Evolutionary conservation across 2,888 invertebrate genomes (phyloP).

Genomic region (Mesopsocus fuscifrons): DNA sequence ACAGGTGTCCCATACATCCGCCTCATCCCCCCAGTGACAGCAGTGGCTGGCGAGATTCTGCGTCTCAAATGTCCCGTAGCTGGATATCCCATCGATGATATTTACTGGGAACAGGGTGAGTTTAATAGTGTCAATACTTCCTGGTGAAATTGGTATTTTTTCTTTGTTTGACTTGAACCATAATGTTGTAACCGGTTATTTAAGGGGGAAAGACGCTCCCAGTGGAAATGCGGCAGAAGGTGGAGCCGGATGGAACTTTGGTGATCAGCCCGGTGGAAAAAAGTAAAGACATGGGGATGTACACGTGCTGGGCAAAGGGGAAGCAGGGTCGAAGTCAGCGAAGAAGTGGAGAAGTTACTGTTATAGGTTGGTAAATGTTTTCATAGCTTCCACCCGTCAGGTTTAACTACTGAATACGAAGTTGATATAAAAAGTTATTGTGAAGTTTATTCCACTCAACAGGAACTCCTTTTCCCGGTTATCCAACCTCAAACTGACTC

Average conservation of each 20-base stretch:
- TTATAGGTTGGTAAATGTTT: conserved; percentile 41
- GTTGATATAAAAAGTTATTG: no score
- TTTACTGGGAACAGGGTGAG: conserved; percentile 54
- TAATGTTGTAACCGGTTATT: not conserved
- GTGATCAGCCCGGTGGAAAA: conserved; percentile 58
- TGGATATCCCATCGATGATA: conserved; percentile 61
- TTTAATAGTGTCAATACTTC: not conserved
- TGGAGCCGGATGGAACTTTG: conserved; percentile 51
- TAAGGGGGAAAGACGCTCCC: conserved; percentile 47
- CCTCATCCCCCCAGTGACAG: conserved; percentile 60
- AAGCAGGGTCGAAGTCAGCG: conserved; percentile 56
- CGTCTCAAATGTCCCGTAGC: conserved; percentile 62
- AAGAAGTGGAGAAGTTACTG: conserved; percentile 52
- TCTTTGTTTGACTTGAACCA: not conserved
- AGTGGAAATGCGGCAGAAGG: conserved; percentile 60
- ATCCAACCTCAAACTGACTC: no score
- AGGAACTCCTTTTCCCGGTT: not conserved
- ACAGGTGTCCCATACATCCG: conserved; percentile 63
- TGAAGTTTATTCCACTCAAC: no score
- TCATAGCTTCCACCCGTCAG: no score
- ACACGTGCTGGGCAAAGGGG: conserved; percentile 62
- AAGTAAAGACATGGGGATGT: conserved; percentile 51
- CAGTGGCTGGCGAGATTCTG: conserved; percentile 56
- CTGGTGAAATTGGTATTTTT: no score
- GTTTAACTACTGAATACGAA: no score